Base-by-base conservation (phyloP, 2,888 invertebrate genomes). In the Bombylius major region DNA sequence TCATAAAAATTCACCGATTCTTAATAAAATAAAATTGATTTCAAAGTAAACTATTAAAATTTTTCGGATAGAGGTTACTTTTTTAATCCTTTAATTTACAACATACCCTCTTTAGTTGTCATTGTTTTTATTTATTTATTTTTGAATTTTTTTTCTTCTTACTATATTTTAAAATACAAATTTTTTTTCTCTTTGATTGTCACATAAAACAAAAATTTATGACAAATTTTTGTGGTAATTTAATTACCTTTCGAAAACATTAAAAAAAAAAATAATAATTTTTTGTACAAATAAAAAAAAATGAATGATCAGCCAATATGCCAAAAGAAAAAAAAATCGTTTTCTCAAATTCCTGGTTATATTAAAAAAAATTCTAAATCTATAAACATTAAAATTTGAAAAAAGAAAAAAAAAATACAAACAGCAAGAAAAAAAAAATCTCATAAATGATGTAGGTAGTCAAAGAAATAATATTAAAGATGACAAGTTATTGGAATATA, bases 161-260 rank as follows among this genome's bases (percentile, higher is more conserved):
- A 6, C 1, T 42, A 11, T 42, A 42, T 42, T 42, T 8, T 2
- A 4, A 8, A 36, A 36, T 36, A 36, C 4, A 36, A 8, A 8
- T 36, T 36, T 36, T 36, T 36, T 36, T 36, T 36, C 36, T 47
- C 48, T 53, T 53, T 7, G 31, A 48, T 42, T 53, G 53, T 48
- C 53, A 53, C 53, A 53, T 53, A 53, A 53, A 42, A 34, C 11
- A 39, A 32, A 48, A 53, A 53, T 53, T 53, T 53, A 53, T 48
- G 53, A 53, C 48, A 53, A 53, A 53, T 46, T 53, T 53, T 53
- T 53, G 53, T 53, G 53, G 48, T 53, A 53, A 53, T 53, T 53
- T 53, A 53, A 53, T 53, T 53, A 11, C 8, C 8, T 36, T 36
- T 36, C 8, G 8, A 7, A 36, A 7, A 36, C 2, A 36, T 7